Evolutionary conservation across 1,140 invertebrate species (phyloP), one percentile per base, ranked within the genome.

Genomic region (Rhagoletis pomonella): DNA sequence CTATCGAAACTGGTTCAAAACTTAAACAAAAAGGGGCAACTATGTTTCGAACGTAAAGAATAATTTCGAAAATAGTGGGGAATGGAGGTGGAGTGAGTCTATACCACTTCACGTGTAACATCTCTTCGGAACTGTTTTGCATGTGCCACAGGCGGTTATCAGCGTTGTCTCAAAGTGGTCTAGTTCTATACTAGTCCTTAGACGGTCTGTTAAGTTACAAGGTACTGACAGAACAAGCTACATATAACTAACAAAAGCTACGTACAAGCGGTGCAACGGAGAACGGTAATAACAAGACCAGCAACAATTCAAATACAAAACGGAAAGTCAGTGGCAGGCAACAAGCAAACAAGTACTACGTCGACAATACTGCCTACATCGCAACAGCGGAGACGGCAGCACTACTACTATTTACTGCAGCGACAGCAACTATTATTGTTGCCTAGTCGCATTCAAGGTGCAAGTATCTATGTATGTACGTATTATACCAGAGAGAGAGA

Each of bases 291-390:
- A 67, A 60, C 81, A 85, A 85, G 14, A 14, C 19, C 29, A 62
- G 29, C 84, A 85, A 85, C 55, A 85, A 85, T 85, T 62, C 55
- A 62, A 85, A 42, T 42, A 73, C 42, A 88, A 87, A 86, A 87
- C 62, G 84, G 62, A 88, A 87, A 89, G 39, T 88, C 62, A 88
- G 86, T 88, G 88, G 88, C 89, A 90, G 89, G 88, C 90, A 91
- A 90, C 90, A 90, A 88, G 88, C 89, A 90, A 89, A 88, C 89
- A 9, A 55, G 50, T 55, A 55, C 50, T 55, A 6, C 50, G 50
- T 9, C 9, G 50, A 55, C n/a, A n/a, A n/a, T n/a, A n/a, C n/a
- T n/a, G n/a, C n/a, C n/a, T n/a, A n/a, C n/a, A n/a, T n/a, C n/a
- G n/a, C n/a, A 55, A 55, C 9, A 55, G 50, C 9, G 4, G 50